A percentile compares a stretch with the other conserved stretches of the same genome.
phyloP scores from a whole-genome alignment of 2,113 vertebrate species.

The Perca schrenkii region DNA sequence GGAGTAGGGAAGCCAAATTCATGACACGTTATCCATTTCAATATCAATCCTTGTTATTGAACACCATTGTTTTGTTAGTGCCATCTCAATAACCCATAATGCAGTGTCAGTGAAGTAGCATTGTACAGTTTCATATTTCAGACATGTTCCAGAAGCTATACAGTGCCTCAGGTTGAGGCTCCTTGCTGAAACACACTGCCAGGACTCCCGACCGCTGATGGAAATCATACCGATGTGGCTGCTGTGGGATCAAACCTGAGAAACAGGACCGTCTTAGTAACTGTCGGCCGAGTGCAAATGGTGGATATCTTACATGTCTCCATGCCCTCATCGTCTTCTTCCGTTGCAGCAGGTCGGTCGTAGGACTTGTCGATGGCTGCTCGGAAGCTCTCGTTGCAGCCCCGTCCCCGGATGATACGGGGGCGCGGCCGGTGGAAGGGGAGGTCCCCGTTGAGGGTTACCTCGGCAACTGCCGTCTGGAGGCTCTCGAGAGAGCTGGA shows the following conservation, averaged over 20 bases:
- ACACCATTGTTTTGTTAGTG: slow-evolving; percentile 23
- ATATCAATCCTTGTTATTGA: neutral
- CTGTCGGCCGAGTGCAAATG: neutral
- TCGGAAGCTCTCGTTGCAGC: slow-evolving; percentile 98
- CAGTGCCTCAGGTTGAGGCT: rapidly evolving
- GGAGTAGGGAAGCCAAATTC: neutral
- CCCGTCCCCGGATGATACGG: slow-evolving; percentile 93
- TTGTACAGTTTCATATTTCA: neutral
- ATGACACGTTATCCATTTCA: neutral
- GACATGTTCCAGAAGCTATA: neutral
- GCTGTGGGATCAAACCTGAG: slow-evolving; percentile 10
- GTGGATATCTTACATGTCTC: slow-evolving; percentile 91
- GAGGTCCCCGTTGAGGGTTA: slow-evolving; percentile 94
- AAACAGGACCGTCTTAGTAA: neutral
- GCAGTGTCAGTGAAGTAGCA: neutral
- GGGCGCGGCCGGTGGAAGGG: slow-evolving; percentile 96
- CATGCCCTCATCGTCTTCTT: slow-evolving; percentile 98
- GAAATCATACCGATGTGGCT: neutral
- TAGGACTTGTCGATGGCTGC: slow-evolving; percentile 99
- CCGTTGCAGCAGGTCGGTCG: slow-evolving; percentile 87
- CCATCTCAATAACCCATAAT: slow-evolving; percentile 22
- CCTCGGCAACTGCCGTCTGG: slow-evolving; percentile 96
- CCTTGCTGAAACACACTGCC: neutral
- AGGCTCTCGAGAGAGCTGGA: slow-evolving; percentile 98
- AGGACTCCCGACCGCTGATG: neutral